Evolutionary conservation across 2,113 vertebrate genomes (phyloP).

Genomic region (Phocoena phocoena): DNA sequence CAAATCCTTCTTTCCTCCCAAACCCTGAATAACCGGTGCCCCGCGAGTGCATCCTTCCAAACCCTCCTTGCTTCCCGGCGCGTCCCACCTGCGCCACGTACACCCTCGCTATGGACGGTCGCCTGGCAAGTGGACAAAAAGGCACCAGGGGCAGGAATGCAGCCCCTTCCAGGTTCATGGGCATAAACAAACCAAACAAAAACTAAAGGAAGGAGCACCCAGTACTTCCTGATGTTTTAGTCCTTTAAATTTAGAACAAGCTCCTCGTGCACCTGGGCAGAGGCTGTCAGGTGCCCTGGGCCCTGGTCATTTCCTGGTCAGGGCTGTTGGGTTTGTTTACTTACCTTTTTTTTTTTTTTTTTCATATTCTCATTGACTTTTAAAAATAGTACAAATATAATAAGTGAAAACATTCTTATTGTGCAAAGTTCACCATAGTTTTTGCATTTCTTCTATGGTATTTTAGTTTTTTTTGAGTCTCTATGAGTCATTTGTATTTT

Average conservation of each 20-base stretch:
- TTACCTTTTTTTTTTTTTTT: background rate
- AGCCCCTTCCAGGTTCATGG: background rate
- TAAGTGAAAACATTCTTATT: background rate
- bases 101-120: background rate
- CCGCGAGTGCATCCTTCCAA: background rate
- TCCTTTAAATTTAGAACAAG: background rate
- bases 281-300: background rate
- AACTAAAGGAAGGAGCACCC: background rate
- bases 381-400: background rate
- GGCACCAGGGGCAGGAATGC: background rate
- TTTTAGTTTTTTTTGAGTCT: background rate
- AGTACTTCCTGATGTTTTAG: background rate
- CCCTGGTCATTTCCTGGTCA: background rate
- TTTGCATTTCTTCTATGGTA: background rate
- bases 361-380: background rate
- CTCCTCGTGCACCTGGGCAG: background rate
- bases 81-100: fast-evolving
- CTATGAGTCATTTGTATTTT: background rate
- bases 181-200: background rate
- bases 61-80: background rate
- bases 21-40: background rate
- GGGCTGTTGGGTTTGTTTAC: background rate
- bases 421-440: background rate
- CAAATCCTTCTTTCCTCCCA: slow-evolving; percentile 45
- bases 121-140: too few species aligned